phyloP scores from a whole-genome alignment of 35 echinoderm and acorn worm species.

The Ophioderma brevispina region DNA sequence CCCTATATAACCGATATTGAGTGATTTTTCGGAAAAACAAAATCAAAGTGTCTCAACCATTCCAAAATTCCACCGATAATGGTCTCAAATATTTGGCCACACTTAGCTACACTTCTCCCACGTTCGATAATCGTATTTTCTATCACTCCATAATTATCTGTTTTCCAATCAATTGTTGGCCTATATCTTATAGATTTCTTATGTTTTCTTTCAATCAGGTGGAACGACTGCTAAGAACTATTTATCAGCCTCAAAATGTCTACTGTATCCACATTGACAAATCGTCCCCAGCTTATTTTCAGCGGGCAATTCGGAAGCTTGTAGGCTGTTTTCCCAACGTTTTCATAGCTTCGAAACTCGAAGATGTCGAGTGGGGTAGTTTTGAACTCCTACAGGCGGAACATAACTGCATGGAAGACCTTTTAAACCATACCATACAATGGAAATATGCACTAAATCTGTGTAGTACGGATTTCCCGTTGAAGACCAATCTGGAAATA shows the following conservation, averaged over 20 bases:
- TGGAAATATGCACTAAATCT: slow-evolving; percentile 84
- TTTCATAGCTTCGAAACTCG: slow-evolving; percentile 59
- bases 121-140: too few species aligned
- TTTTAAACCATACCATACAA: background rate
- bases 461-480: slow-evolving; percentile 71
- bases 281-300: slow-evolving; percentile 41
- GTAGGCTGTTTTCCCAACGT: slow-evolving; percentile 75
- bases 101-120: too few species aligned
- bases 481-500: slow-evolving; percentile 88
- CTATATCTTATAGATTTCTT: too few species aligned
- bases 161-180: too few species aligned
- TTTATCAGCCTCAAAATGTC: slow-evolving; percentile 80
- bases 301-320: slow-evolving; percentile 35
- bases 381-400: slow-evolving; percentile 48
- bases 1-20: too few species aligned
- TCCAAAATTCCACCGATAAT: too few species aligned
- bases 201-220: too few species aligned
- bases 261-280: slow-evolving; percentile 71
- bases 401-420: slow-evolving; percentile 78
- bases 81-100: too few species aligned
- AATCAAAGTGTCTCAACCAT: too few species aligned
- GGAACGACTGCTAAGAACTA: slow-evolving; percentile 50
- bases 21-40: too few species aligned
- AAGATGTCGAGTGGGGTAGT: slow-evolving; percentile 42
- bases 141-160: too few species aligned